Evolutionary conservation across 2,113 vertebrate species (phyloP), one percentile per base, ranked within the genome.

Genomic region (Aix galericulata): DNA sequence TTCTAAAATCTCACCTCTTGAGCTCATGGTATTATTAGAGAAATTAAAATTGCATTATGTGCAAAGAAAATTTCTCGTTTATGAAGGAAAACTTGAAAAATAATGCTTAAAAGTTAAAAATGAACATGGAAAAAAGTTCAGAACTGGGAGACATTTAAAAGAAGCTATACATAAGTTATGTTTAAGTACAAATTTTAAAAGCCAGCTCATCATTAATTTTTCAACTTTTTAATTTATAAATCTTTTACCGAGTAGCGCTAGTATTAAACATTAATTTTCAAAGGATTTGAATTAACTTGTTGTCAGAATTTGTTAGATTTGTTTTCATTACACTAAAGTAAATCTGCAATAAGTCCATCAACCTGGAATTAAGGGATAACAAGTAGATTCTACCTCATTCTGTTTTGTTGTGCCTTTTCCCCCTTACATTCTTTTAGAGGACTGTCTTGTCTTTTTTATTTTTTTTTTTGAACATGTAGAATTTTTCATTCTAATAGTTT

Each of bases 231-330:
- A 63, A 52, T 82, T 86, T 88, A 42, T 52, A 74, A 66, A 40
- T 91, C 8, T 82, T 44, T 86, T 4, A 1, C 86, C 58, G 83
- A 4, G 32, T 40, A 50, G 8, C 56, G n/a, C 27, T 86, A 27
- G 29, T 75, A 60, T 46, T 93, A 89, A 75, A n/a, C 8, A 11
- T 38, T 82, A 34, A 55, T 82, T 86, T 79, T 86, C 46, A 34
- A 76, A 75, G 81, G 68, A 40, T 62, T 79, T 67, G 27, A 60
- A 56, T 86, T 86, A 60, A 52, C 83, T 83, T 79, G 22, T 56
- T 73, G 34, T 26, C 34, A 74, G 31, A 27, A 80, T 42, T 40
- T 60, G 36, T 50, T 67, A 68, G 36, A 48, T 48, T 63, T 53
- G 15, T 74, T 88, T 88, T 91, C 21, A 6, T 83, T 80, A 62